Evolutionary conservation across 2,113 vertebrate genomes (phyloP), one percentile per base, ranked within the genome.

Genomic region (Opisthocomus hoazin): DNA sequence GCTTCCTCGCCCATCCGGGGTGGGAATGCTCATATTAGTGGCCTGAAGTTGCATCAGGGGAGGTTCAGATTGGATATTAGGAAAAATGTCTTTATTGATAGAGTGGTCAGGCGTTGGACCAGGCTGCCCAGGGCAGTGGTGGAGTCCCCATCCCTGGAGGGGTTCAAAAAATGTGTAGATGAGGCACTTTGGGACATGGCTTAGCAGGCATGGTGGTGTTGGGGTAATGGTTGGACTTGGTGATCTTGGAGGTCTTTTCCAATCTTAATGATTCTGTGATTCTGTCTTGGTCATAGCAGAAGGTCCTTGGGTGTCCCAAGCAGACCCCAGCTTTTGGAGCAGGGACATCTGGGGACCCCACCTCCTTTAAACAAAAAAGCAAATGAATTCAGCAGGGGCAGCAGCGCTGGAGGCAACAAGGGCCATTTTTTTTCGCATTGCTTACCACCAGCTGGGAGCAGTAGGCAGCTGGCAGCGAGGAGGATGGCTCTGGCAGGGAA

Each of bases 21-120:
- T 0, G 4, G 54, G 48, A 37, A 22, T 3, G 0, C 37, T 37
- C 32, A 5, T n/a, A n/a, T n/a, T n/a, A n/a, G n/a, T n/a, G n/a
- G n/a, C n/a, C n/a, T n/a, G n/a, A n/a, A n/a, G n/a, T n/a, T n/a
- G n/a, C n/a, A n/a, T n/a, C n/a, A n/a, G n/a, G n/a, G n/a, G n/a
- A n/a, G n/a, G n/a, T n/a, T n/a, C n/a, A n/a, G n/a, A n/a, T n/a
- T n/a, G n/a, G n/a, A n/a, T n/a, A n/a, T n/a, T n/a, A n/a, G n/a
- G n/a, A n/a, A n/a, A n/a, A n/a, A n/a, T n/a, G n/a, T n/a, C n/a
- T n/a, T n/a, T n/a, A n/a, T n/a, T n/a, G n/a, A n/a, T n/a, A n/a
- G n/a, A n/a, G n/a, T n/a, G n/a, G n/a, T n/a, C n/a, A n/a, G n/a
- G n/a, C n/a, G n/a, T n/a, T n/a, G n/a, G n/a, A n/a, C n/a, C n/a